These are phyloP conservation scores for Engystomops pustulosus DNA, from an alignment of 2,113 vertebrate species.

Conservation along the genomic window DNA sequence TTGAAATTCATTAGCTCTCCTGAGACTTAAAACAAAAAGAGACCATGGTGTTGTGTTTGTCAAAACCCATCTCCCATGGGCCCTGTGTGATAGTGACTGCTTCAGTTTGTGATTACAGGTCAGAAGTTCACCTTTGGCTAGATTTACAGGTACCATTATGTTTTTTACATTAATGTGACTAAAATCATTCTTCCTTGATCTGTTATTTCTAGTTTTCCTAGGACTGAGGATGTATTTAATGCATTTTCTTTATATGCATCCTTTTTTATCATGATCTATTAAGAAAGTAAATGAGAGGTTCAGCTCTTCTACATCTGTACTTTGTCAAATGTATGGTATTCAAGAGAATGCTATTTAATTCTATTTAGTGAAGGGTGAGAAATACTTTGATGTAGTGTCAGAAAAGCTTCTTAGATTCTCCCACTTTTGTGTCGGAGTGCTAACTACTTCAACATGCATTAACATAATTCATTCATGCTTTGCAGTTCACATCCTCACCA, in stretches of 20 bases:
- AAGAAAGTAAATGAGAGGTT: neutral
- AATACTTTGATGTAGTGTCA: constrained; percentile 39
- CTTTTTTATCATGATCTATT: neutral
- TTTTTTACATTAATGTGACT: too few relatives aligned
- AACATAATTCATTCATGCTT: constrained; percentile 16
- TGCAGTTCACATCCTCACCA: constrained; percentile 27
- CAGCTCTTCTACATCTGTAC: neutral
- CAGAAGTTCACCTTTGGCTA: too few relatives aligned
- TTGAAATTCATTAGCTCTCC: too few relatives aligned
- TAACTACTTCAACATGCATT: constrained; percentile 10
- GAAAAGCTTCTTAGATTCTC: neutral
- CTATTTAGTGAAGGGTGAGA: constrained; percentile 3
- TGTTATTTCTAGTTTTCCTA: neutral
- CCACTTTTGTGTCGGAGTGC: constrained; percentile 15
- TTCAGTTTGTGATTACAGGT: too few relatives aligned
- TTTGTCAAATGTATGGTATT: neutral
- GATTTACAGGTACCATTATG: too few relatives aligned
- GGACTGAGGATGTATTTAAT: neutral
- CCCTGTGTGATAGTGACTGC: too few relatives aligned
- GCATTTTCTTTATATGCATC: neutral
- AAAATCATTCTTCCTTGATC: too few relatives aligned
- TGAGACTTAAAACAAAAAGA: too few relatives aligned
- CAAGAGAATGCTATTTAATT: neutral
- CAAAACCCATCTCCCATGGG: too few relatives aligned
- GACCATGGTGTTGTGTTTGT: too few relatives aligned